Percentiles rank a stretch among this genome's conserved stretches.
These are phyloP conservation scores for Beris chalybata DNA, from an alignment of 2,888 invertebrate genomes.

Conservation along the genomic window DNA sequence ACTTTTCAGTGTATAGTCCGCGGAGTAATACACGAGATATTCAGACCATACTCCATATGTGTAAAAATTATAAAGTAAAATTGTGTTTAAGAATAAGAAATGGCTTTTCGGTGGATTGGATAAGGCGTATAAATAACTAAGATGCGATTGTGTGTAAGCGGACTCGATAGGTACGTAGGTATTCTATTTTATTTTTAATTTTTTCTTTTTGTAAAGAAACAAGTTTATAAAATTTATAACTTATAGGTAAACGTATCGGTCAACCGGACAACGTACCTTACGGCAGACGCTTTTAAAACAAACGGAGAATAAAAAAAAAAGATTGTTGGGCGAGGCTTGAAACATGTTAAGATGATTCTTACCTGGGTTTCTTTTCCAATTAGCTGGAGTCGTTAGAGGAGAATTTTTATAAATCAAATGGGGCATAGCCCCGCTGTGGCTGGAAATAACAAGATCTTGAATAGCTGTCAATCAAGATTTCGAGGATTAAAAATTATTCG, in stretches of 20 bases:
- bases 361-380: too few relatives aligned
- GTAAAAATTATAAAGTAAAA: constrained; percentile 5
- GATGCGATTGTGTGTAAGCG: constrained; percentile 7
- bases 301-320: too few relatives aligned
- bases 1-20: constrained; percentile 11
- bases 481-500: too few relatives aligned
- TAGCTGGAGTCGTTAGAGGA: too few relatives aligned
- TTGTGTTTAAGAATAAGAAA: not conserved
- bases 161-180: too few relatives aligned
- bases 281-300: too few relatives aligned
- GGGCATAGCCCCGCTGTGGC: too few relatives aligned
- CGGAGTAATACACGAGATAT: constrained; percentile 23
- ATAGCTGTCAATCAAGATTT: too few relatives aligned
- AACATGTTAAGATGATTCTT: not conserved
- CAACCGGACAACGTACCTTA: not conserved
- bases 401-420: too few relatives aligned
- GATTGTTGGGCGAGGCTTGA: constrained; percentile 8
- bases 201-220: constrained; percentile 1
- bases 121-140: not conserved
- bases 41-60: constrained; percentile 17
- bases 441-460: too few relatives aligned
- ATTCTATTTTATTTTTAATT: too few relatives aligned
- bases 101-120: constrained; percentile 15
- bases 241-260: constrained; percentile 2
- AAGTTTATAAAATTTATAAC: constrained; percentile 27